A percentile compares a stretch with the other conserved stretches of the same genome.
These are phyloP conservation scores for Drosophila rufa DNA, from an alignment of 1,140 invertebrate species.

Conservation along the genomic window DNA sequence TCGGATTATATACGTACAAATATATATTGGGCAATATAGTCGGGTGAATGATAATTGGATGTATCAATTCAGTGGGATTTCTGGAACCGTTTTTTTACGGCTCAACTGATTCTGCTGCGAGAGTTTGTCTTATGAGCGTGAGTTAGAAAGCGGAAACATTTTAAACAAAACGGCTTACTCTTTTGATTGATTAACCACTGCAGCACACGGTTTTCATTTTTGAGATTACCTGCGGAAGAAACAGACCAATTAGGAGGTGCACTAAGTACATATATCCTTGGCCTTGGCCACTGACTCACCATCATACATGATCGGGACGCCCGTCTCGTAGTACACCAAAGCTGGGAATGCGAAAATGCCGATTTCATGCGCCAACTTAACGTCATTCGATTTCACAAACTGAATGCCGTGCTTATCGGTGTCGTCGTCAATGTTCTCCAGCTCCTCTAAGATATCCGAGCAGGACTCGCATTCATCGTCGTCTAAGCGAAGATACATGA, in stretches of 20 bases:
- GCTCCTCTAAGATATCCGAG: constrained; percentile 92
- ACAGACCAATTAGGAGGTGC: neutral
- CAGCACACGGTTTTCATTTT: constrained; percentile 97
- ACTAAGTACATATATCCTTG: neutral
- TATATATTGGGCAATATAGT: constrained; percentile 50
- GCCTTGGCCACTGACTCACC: constrained; percentile 88
- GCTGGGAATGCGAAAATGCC: constrained; percentile 96
- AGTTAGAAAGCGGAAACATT: constrained; percentile 75
- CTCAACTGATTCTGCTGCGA: constrained; percentile 65
- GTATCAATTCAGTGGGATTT: constrained; percentile 34
- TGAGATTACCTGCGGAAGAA: constrained; percentile 93
- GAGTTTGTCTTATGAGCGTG: constrained; percentile 76
- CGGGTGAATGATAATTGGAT: constrained; percentile 67
- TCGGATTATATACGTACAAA: constrained; percentile 50
- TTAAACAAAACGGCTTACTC: constrained; percentile 90
- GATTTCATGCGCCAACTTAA: constrained; percentile 94
- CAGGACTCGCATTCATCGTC: constrained; percentile 94
- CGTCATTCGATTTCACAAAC: constrained; percentile 97
- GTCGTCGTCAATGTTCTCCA: constrained; percentile 97
- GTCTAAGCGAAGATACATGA: constrained; percentile 86
- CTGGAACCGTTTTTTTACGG: constrained; percentile 35
- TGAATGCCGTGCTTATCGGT: constrained; percentile 96
- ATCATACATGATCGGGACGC: constrained; percentile 97
- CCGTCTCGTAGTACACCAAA: constrained; percentile 96
- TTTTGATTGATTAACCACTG: constrained; percentile 97